These are phyloP conservation scores for Andrena hattorfiana DNA, from an alignment of 2,888 invertebrate species.

Conservation along the genomic window DNA sequence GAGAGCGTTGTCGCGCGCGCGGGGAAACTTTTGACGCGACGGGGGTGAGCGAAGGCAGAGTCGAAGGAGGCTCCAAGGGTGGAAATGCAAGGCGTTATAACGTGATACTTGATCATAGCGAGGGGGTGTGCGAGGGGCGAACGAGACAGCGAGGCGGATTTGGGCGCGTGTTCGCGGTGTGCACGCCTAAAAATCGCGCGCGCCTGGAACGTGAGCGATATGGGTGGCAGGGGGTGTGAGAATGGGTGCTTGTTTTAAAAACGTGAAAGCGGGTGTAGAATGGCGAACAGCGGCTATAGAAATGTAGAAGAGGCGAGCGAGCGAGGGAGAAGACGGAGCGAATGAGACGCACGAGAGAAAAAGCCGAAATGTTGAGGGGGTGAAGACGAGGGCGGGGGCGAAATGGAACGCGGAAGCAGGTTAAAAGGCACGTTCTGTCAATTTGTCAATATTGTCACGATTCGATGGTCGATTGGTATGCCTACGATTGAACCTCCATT, in stretches of 20 bases:
- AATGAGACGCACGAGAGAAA: neutral
- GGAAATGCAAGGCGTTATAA: conserved; percentile 76
- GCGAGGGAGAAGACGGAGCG: conserved; percentile 24
- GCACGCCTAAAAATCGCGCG: conserved; percentile 32
- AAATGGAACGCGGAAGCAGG: conserved; percentile 42
- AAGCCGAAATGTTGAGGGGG: conserved; percentile 18
- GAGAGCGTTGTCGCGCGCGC: neutral
- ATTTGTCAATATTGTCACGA: conserved; percentile 74
- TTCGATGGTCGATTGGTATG: conserved; percentile 74
- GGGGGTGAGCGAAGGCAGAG: conserved; percentile 8
- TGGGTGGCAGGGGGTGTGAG: conserved; percentile 21
- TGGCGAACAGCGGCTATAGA: conserved; percentile 5
- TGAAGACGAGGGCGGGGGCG: conserved; percentile 29
- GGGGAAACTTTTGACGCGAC: conserved; percentile 1
- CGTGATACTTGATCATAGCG: conserved; percentile 74
- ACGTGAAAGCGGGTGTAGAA: neutral
- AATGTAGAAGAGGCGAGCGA: conserved; percentile 13
- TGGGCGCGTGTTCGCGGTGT: conserved; percentile 16
- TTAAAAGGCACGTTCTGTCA: conserved; percentile 70
- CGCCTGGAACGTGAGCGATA: conserved; percentile 3
- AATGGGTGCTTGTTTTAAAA: conserved; percentile 14
- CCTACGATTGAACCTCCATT: conserved; percentile 72
- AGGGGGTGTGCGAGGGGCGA: conserved; percentile 3
- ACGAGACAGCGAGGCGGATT: conserved; percentile 5
- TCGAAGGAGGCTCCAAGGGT: neutral